phyloP scores from a whole-genome alignment of 1,140 invertebrate genomes.

The Halictus rubicundus region DNA sequence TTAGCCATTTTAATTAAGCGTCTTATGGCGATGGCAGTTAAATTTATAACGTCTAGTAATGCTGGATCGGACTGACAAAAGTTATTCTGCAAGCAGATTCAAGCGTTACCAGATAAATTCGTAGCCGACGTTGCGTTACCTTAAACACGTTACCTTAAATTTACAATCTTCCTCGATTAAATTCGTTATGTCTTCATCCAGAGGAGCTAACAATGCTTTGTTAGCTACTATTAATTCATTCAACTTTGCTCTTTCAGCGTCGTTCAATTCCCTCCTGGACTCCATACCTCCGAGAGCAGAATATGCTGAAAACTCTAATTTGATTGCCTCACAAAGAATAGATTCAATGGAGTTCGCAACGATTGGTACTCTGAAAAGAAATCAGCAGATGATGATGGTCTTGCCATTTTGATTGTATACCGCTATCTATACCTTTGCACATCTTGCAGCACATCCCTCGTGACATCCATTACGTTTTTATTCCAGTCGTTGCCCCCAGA shows the following conservation, averaged over 20 bases:
- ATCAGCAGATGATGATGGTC: neutral
- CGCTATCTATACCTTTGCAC: slow-evolving; percentile 81
- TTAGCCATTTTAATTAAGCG: slow-evolving; percentile 96
- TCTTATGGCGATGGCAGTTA: slow-evolving; percentile 94
- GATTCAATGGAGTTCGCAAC: slow-evolving; percentile 87
- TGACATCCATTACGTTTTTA: slow-evolving; percentile 76
- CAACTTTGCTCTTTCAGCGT: slow-evolving; percentile 90
- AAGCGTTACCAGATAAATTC: neutral
- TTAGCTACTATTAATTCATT: slow-evolving; percentile 92
- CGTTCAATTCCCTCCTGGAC: slow-evolving; percentile 87
- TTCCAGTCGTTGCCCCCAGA: slow-evolving; percentile 45
- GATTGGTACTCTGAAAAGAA: slow-evolving; percentile 74
- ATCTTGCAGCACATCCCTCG: slow-evolving; percentile 84
- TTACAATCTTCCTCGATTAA: slow-evolving; percentile 83
- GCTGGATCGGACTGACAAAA: slow-evolving; percentile 85
- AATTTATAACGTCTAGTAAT: slow-evolving; percentile 91
- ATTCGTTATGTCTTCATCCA: slow-evolving; percentile 89
- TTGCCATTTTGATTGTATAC: neutral
- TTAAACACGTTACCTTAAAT: slow-evolving; percentile 80
- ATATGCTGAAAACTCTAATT: slow-evolving; percentile 89
- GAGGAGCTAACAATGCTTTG: slow-evolving; percentile 89
- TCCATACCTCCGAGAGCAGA: slow-evolving; percentile 82
- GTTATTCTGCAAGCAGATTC: slow-evolving; percentile 63
- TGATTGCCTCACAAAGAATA: slow-evolving; percentile 90
- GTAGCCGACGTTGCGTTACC: neutral